phyloP scores from a whole-genome alignment of 2,797 vertebrate species.

The Gallinago solitaria region DNA sequence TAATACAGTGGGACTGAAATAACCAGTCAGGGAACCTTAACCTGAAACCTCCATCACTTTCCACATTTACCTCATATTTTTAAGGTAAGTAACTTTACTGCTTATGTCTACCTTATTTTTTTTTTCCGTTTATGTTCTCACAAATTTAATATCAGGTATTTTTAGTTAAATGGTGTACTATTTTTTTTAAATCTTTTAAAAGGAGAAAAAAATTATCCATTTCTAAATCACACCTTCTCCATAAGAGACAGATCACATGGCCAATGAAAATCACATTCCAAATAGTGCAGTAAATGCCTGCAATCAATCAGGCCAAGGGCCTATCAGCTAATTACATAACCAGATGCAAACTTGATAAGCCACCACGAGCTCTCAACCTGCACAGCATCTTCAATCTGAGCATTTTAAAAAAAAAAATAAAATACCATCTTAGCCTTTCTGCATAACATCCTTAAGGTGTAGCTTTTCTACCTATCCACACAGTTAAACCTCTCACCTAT shows the following conservation, averaged over 20 bases:
- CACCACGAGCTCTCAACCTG: background rate
- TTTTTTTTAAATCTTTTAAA: background rate
- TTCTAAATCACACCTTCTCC: background rate
- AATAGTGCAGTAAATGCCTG: background rate
- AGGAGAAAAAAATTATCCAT: background rate
- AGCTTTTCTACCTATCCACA: background rate
- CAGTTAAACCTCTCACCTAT: background rate
- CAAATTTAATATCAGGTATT: background rate
- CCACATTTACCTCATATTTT: background rate
- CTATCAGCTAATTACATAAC: background rate
- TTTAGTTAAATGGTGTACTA: background rate
- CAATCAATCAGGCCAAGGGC: background rate
- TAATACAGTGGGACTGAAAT: background rate
- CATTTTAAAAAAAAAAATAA: fast-evolving
- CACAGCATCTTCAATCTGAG: background rate
- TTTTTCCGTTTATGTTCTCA: background rate
- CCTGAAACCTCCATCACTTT: background rate
- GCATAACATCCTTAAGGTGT: fast-evolving
- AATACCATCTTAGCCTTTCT: background rate
- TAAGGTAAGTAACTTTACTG: background rate
- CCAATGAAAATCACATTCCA: background rate
- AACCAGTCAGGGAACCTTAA: background rate
- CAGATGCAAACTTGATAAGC: background rate
- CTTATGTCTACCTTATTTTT: background rate
- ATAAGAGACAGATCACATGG: background rate